A percentile compares a stretch with the other conserved stretches of the same genome.
phyloP scores from a whole-genome alignment of 2,888 invertebrate genomes.

The Serrognathus titanus region DNA sequence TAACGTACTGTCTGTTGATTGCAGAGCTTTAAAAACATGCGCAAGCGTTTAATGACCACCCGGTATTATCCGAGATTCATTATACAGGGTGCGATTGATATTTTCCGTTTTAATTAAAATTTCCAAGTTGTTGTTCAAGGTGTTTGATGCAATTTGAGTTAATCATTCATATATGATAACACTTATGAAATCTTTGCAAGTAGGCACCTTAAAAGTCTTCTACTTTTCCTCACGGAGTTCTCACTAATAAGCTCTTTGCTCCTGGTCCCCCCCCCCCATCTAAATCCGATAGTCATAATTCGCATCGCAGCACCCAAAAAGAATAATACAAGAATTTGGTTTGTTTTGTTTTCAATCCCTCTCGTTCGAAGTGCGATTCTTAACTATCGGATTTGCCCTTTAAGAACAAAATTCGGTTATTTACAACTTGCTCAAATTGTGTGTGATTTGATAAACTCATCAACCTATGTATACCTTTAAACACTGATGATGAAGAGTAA shows the following conservation, averaged over 20 bases:
- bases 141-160: slow-evolving; percentile 14
- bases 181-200: slow-evolving; percentile 18
- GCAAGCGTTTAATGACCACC: too few relatives aligned
- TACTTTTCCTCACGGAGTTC: slow-evolving; percentile 23
- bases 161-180: slow-evolving; percentile 13
- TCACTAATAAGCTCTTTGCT: slow-evolving; percentile 26
- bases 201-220: slow-evolving; percentile 24
- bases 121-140: not conserved
- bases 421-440: slow-evolving; percentile 12
- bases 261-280: slow-evolving; percentile 1
- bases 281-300: too few relatives aligned
- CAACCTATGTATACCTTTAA: slow-evolving; percentile 22
- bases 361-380: not conserved
- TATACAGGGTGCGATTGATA: not conserved
- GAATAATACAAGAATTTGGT: too few relatives aligned
- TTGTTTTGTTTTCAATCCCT: not conserved
- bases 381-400: not conserved
- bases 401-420: not conserved
- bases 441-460: slow-evolving; percentile 19
- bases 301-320: too few relatives aligned
- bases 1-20: too few relatives aligned
- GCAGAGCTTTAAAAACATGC: too few relatives aligned
- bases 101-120: not conserved
- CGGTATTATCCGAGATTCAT: not conserved
- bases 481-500: too few relatives aligned